phyloP scores from a whole-genome alignment of 1,140 invertebrate genomes.

The Heliconius melpomene region DNA sequence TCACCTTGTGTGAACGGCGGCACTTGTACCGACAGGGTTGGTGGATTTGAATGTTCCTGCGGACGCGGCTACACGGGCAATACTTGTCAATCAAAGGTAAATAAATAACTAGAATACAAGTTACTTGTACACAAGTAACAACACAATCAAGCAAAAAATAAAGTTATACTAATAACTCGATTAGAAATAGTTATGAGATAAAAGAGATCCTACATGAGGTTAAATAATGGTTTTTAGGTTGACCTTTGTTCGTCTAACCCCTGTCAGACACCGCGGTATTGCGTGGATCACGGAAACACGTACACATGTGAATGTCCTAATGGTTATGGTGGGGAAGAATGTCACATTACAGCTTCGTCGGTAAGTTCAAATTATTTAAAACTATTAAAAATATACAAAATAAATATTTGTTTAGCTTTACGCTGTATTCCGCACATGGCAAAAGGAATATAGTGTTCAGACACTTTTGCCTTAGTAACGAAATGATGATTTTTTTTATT shows the following conservation, averaged over 20 bases:
- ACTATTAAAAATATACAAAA: no score
- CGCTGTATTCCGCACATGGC: no score
- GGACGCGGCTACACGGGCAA: conserved; percentile 89
- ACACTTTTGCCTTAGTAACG: no score
- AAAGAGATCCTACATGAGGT: neutral
- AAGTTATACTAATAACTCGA: neutral
- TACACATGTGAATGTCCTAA: conserved; percentile 88
- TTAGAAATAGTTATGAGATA: neutral
- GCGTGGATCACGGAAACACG: conserved; percentile 86
- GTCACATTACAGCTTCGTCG: conserved; percentile 75
- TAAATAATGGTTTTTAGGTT: conserved; percentile 75
- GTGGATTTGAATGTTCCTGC: conserved; percentile 90
- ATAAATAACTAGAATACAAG: neutral
- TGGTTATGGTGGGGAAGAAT: conserved; percentile 85
- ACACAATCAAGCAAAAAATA: neutral
- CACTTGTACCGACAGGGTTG: conserved; percentile 88
- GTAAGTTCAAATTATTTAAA: conserved; percentile 46
- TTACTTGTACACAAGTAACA: no score
- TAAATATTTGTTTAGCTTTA: no score
- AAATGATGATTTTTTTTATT: no score
- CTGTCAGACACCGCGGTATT: conserved; percentile 84
- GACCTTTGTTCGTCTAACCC: conserved; percentile 87
- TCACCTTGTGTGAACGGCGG: conserved; percentile 92
- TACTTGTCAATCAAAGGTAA: conserved; percentile 85
- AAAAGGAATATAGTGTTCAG: no score